Conservation (phyloP, 30 jellyfish, hydroid and myxozoan species). For the Aurelia coerulea region DNA sequence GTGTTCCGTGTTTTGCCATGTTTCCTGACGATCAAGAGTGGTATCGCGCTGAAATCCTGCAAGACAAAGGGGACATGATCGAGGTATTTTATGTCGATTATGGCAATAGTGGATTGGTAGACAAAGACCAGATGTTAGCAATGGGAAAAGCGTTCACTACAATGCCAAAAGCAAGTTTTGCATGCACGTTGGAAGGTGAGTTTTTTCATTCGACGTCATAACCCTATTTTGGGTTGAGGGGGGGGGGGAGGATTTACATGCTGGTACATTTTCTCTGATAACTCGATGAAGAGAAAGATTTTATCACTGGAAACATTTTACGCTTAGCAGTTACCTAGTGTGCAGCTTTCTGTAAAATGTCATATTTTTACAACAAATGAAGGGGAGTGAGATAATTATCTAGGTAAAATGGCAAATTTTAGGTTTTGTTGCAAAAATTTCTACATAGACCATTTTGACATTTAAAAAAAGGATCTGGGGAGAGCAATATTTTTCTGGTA, state of each 20-base stretch:
- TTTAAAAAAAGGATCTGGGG: too few relatives aligned
- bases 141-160: slow-evolving; percentile 9
- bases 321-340: too few relatives aligned
- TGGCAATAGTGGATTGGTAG: slow-evolving; percentile 55
- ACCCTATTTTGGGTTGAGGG: too few relatives aligned
- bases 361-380: neutral
- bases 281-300: too few relatives aligned
- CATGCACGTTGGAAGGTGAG: slow-evolving; percentile 63
- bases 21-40: slow-evolving; percentile 62
- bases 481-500: too few relatives aligned
- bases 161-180: slow-evolving; percentile 66
- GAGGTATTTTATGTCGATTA: slow-evolving; percentile 65
- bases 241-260: too few relatives aligned
- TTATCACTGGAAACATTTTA: too few relatives aligned
- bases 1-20: slow-evolving; percentile 65
- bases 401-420: too few relatives aligned
- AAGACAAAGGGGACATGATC: slow-evolving; percentile 13
- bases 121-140: slow-evolving; percentile 17
- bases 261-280: too few relatives aligned
- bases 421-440: too few relatives aligned
- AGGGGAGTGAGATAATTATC: neutral
- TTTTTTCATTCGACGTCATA: neutral
- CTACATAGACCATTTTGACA: too few relatives aligned
- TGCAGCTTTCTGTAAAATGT: neutral
- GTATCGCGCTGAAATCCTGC: slow-evolving; percentile 78